Evolutionary conservation across 2,888 invertebrate species (phyloP), one percentile per base, ranked within the genome.

Genomic region (Beris morrisii): DNA sequence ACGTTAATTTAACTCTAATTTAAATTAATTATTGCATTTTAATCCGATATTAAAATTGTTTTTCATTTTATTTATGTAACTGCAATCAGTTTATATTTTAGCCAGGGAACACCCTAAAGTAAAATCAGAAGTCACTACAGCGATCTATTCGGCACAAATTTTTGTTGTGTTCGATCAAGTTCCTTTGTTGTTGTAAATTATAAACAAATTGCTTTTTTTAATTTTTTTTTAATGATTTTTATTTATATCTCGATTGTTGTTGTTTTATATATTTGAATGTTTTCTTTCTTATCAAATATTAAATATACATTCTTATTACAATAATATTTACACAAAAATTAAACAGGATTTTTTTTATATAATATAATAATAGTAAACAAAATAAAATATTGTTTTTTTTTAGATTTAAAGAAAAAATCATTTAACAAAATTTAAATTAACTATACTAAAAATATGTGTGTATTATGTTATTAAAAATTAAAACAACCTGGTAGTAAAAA

Each of bases 281-380:
- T 59, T 56, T 43, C 48, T 55, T 46, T 11, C 63, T 67, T 67
- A 48, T 45, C 46, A 22, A 63, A 12, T 53, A 61, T 48, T 68
- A 38, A 55, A 65, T 63, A 63, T 63, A 54, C 67, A 65, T 48
- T 57, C 65, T 66, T 53, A 68, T 44, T 52, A 53, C 46, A 15
- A 45, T 61, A 61, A 48, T 68, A 68, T 68, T 50, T 68, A 68
- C 68, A 68, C 57, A 55, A 61, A 65, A 65, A 52, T 55, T 59
- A 59, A 38, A 38, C 38, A 38, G 5, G 38, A 38, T 48, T 48
- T 48, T 48, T 48, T 48, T 11, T 48, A 48, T 48, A 11, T 48
- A 13, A 12, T 12, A 44, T 44, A 44, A 44, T 44, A 12, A 38
- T 38, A 38, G 38, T 38, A 38, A 38, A 38, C 38, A 38, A 38